These are phyloP conservation scores for Drosophila lini DNA, from an alignment of 1,140 invertebrate genomes.

Conservation along the genomic window DNA sequence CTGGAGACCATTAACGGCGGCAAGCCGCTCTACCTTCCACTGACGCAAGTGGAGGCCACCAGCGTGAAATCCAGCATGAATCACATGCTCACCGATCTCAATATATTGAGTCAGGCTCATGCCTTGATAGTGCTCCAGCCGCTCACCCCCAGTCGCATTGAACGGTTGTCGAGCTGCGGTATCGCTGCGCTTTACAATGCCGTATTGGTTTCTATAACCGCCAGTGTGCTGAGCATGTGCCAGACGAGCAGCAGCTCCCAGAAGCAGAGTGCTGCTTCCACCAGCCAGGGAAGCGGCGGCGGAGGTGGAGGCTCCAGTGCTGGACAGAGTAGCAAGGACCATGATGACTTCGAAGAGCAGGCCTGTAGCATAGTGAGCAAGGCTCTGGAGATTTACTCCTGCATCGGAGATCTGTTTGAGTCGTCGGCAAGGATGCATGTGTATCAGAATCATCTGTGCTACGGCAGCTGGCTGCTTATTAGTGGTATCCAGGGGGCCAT, in stretches of 20 bases:
- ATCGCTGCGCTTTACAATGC: constrained; percentile 91
- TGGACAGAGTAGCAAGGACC: constrained; percentile 55
- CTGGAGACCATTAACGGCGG: constrained; percentile 68
- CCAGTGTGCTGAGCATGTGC: constrained; percentile 85
- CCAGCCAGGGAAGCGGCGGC: constrained; percentile 46
- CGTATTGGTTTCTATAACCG: constrained; percentile 89
- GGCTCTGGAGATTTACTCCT: constrained; percentile 92
- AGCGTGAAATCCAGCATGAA: constrained; percentile 74
- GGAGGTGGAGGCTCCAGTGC: constrained; percentile 26
- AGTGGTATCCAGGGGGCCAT: constrained; percentile 91
- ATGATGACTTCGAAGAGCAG: constrained; percentile 77
- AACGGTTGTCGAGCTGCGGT: constrained; percentile 90
- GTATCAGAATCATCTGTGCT: constrained; percentile 94
- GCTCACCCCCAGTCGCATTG: constrained; percentile 91
- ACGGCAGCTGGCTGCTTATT: constrained; percentile 94
- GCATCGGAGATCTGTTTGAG: constrained; percentile 91
- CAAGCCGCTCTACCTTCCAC: constrained; percentile 76
- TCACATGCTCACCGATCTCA: constrained; percentile 92
- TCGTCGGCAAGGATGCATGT: constrained; percentile 93
- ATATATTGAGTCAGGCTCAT: constrained; percentile 92
- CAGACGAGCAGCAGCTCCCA: constrained; percentile 64
- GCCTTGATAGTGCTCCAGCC: constrained; percentile 93
- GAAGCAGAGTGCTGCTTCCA: constrained; percentile 60
- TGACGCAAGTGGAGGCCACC: constrained; percentile 73
- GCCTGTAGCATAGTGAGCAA: constrained; percentile 85